Base-by-base conservation (phyloP, 1,140 invertebrate species). In the Paralvinella palmiformis region DNA sequence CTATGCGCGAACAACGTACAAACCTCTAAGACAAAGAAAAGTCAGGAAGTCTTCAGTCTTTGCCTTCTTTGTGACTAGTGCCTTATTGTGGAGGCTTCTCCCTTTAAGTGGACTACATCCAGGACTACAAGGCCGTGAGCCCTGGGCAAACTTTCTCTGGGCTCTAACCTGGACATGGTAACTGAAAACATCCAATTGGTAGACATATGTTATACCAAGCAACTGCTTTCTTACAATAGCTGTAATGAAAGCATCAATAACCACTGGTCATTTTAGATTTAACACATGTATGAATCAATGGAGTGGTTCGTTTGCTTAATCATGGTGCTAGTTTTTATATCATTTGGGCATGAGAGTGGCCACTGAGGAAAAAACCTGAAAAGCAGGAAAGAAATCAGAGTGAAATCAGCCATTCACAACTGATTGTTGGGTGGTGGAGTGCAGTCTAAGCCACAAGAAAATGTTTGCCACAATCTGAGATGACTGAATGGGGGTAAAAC, bases 21-120 rank as follows among this genome's bases (percentile, higher is more conserved):
- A 45, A 88, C 91, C 89, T 83, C 91, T 83, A 69, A 91, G 88
- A 78, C 91, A 94, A 3, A 94, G 82, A 78, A 92, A 94, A 66
- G 90, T 93, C 27, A 94, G 75, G 75, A 94, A 94, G 79, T 94
- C 91, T 83, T 94, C 91, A 3, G 91, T 91, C 70, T 91, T 92
- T 33, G 91, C 90, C 62, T 64, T 85, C 24, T 64, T 68, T 44
- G 86, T 86, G 69, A 86, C 79, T 64, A 70, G 68, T 85, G 82
- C 86, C 81, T 67, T 85, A 83, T 70, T 68, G 62, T 44, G n/a
- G n/a, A n/a, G n/a, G n/a, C n/a, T n/a, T n/a, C n/a, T 53, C 57
- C 68, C 85, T 85, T 86, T 88, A 0, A 86, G 80, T 10, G 86
- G 82, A 36, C 84, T 84, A 58, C 77, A 76, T 24, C 76, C 75